A percentile compares a stretch with the other conserved stretches of the same genome.
phyloP scores from a whole-genome alignment of 1,140 invertebrate species.

The Dendroctonus ponderosae region DNA sequence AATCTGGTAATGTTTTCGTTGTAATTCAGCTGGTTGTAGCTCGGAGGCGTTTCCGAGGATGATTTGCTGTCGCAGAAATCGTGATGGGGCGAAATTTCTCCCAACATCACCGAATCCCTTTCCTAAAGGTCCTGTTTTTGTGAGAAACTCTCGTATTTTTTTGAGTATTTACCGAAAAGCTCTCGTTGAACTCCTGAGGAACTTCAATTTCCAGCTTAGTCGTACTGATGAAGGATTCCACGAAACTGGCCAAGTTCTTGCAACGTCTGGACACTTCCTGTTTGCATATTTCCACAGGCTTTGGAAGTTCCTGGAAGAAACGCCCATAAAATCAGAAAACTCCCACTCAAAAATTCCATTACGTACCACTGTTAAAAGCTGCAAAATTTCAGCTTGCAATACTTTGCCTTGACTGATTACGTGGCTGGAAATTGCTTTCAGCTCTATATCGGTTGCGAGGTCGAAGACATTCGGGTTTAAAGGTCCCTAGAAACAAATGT shows the following conservation, averaged over 20 bases:
- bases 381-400: slow-evolving; percentile 68
- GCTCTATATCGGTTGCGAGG: slow-evolving; percentile 50
- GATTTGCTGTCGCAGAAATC: slow-evolving; percentile 78
- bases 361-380: slow-evolving; percentile 65
- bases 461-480: slow-evolving; percentile 71
- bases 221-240: slow-evolving; percentile 69
- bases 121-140: slow-evolving; percentile 54
- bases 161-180: slow-evolving; percentile 56
- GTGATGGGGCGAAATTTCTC: slow-evolving; percentile 83
- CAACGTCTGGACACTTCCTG: slow-evolving; percentile 65
- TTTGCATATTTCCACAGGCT: slow-evolving; percentile 58
- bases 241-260: slow-evolving; percentile 70
- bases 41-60: slow-evolving; percentile 76
- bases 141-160: not conserved
- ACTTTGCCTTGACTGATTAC: slow-evolving; percentile 60
- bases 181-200: slow-evolving; percentile 55
- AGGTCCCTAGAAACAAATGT: slow-evolving; percentile 58
- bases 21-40: slow-evolving; percentile 85
- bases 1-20: slow-evolving; percentile 83
- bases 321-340: not conserved
- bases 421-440: slow-evolving; percentile 55
- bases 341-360: not conserved
- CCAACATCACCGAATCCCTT: slow-evolving; percentile 76
- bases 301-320: slow-evolving; percentile 54
- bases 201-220: slow-evolving; percentile 57